phyloP scores from a whole-genome alignment of 2,797 vertebrate species.

The Lutjanus campechanus region DNA sequence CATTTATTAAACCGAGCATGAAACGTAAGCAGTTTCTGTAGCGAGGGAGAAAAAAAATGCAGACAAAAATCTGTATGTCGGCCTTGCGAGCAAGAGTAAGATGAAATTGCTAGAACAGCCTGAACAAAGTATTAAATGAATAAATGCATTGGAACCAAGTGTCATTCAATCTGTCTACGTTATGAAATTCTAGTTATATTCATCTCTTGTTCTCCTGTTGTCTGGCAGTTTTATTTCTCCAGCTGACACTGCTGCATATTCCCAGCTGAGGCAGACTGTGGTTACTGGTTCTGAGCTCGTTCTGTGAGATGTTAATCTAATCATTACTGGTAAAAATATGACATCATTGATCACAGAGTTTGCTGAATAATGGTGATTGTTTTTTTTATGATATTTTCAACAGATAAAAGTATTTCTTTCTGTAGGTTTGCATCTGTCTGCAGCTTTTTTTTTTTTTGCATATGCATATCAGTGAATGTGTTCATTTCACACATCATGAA shows the following conservation, averaged over 20 bases:
- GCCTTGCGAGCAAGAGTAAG: conserved; percentile 26
- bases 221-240: conserved; percentile 19
- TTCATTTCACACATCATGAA: conserved; percentile 6
- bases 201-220: conserved; percentile 25
- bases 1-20: conserved; percentile 71
- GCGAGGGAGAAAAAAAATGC: conserved; percentile 21
- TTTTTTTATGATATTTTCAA: background rate
- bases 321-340: background rate
- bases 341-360: background rate
- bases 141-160: conserved; percentile 80
- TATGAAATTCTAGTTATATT: conserved; percentile 47
- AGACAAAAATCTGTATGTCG: conserved; percentile 36
- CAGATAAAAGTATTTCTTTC: background rate
- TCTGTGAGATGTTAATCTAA: background rate
- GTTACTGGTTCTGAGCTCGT: background rate
- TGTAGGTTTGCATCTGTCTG: background rate
- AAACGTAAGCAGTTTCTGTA: conserved; percentile 73
- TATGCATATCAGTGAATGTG: background rate
- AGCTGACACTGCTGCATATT: conserved; percentile 2
- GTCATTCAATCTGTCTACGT: conserved; percentile 55
- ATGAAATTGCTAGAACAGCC: conserved; percentile 60
- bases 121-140: conserved; percentile 79
- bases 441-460: background rate
- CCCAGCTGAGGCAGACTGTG: background rate
- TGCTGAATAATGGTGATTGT: background rate